Evolutionary conservation across 2,113 vertebrate genomes (phyloP).

Genomic region (Lethenteron reissneri): DNA sequence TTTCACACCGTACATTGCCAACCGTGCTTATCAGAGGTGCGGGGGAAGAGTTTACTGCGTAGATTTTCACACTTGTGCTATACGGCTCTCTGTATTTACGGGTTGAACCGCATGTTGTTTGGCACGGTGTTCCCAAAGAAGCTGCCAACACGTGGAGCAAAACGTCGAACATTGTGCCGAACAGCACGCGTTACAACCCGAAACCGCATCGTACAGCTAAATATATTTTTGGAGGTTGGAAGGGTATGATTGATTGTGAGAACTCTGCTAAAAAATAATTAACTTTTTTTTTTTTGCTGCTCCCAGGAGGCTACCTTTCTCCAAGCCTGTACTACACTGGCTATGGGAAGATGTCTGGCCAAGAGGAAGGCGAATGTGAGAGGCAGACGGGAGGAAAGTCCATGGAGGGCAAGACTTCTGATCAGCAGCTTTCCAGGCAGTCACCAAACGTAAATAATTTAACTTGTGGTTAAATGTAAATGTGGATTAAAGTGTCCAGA

Average conservation of each 20-base stretch:
- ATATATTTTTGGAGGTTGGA: background rate
- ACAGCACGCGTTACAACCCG: background rate
- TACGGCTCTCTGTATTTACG: too few relatives aligned
- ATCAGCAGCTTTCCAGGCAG: background rate
- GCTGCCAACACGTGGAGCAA: too few relatives aligned
- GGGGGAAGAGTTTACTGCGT: too few relatives aligned
- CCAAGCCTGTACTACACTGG: constrained; percentile 5
- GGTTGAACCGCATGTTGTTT: too few relatives aligned
- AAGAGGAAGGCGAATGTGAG: constrained; percentile 1
- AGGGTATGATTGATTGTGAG: background rate
- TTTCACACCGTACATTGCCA: too few relatives aligned
- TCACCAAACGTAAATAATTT: background rate
- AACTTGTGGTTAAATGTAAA: background rate
- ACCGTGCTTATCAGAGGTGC: too few relatives aligned
- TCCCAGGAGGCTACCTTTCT: constrained; percentile 3
- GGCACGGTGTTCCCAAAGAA: too few relatives aligned
- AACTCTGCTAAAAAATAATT: background rate
- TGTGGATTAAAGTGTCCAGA: background rate
- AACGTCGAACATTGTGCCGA: background rate
- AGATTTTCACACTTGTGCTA: too few relatives aligned
- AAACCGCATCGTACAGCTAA: background rate
- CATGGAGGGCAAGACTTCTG: background rate
- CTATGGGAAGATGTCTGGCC: constrained; percentile 3
- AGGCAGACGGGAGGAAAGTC: background rate
- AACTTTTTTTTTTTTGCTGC: background rate